Evolutionary conservation across 2,113 vertebrate genomes (phyloP).

Genomic region (Morone saxatilis): DNA sequence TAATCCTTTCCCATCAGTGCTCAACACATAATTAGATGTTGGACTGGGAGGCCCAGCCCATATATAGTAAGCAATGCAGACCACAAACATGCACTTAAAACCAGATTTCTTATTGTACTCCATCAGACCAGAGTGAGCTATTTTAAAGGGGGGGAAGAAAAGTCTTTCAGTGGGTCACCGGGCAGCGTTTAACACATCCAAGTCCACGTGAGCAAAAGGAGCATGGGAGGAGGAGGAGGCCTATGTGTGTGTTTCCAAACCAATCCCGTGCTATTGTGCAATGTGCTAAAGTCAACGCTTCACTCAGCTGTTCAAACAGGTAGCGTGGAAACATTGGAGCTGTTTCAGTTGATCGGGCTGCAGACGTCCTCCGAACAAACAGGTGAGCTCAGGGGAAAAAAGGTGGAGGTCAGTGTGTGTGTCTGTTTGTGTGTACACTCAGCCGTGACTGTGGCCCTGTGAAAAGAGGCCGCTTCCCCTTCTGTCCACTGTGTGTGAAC

Average conservation of each 20-base stretch:
- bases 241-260: conserved; percentile 56
- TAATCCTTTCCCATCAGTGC: conserved; percentile 77
- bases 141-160: conserved; percentile 39
- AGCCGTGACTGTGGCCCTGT: conserved; percentile 56
- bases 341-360: conserved; percentile 76
- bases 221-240: conserved; percentile 29
- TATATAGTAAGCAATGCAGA: conserved; percentile 82
- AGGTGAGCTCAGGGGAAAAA: conserved; percentile 68
- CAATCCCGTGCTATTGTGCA: conserved; percentile 70
- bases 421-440: conserved; percentile 45
- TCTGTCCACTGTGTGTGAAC: conserved; percentile 79
- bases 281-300: conserved; percentile 77
- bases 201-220: conserved; percentile 45
- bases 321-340: conserved; percentile 69
- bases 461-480: conserved; percentile 58
- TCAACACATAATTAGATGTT: conserved; percentile 83
- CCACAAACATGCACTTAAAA: conserved; percentile 79
- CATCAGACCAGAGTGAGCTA: conserved; percentile 60
- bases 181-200: conserved; percentile 56
- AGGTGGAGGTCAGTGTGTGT: conserved; percentile 55
- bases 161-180: conserved; percentile 50
- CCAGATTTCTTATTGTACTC: conserved; percentile 78
- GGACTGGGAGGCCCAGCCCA: conserved; percentile 69
- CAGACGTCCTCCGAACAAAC: conserved; percentile 82
- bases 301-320: conserved; percentile 86